Percentiles rank a stretch among this genome's conserved stretches.
These are phyloP conservation scores for Mamestra configurata DNA, from an alignment of 1,140 invertebrate species.

Conservation along the genomic window DNA sequence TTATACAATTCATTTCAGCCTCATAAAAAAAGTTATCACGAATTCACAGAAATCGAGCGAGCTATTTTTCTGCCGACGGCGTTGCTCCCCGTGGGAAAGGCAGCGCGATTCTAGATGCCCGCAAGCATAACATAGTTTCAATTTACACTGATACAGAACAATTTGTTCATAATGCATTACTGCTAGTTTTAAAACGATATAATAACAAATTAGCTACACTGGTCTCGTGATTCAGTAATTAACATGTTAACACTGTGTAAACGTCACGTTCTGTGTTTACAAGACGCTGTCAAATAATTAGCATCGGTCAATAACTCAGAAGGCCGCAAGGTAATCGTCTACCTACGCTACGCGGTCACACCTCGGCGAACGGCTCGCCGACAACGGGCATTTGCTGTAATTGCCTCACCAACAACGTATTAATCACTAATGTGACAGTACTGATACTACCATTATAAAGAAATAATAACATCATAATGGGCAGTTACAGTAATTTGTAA, in stretches of 20 bases:
- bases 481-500: conserved; percentile 65
- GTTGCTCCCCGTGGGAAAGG: conserved; percentile 71
- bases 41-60: conserved; percentile 78
- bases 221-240: conserved; percentile 45
- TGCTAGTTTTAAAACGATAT: not conserved
- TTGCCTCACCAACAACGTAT: conserved; percentile 78
- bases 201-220: conserved; percentile 10
- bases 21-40: conserved; percentile 84
- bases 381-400: conserved; percentile 77
- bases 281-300: conserved; percentile 76
- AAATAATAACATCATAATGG: conserved; percentile 69
- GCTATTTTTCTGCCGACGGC: conserved; percentile 78
- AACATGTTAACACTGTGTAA: conserved; percentile 55
- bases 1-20: conserved; percentile 83
- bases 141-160: not conserved
- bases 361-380: conserved; percentile 63
- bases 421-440: conserved; percentile 83
- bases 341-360: conserved; percentile 70
- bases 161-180: not conserved
- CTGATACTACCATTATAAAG: conserved; percentile 72
- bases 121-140: conserved; percentile 62
- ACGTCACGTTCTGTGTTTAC: conserved; percentile 66
- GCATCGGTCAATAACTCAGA: conserved; percentile 74
- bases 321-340: conserved; percentile 69
- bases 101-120: conserved; percentile 67